Base-by-base conservation (phyloP, 2,888 invertebrate genomes). In the Melipona beecheii region DNA sequence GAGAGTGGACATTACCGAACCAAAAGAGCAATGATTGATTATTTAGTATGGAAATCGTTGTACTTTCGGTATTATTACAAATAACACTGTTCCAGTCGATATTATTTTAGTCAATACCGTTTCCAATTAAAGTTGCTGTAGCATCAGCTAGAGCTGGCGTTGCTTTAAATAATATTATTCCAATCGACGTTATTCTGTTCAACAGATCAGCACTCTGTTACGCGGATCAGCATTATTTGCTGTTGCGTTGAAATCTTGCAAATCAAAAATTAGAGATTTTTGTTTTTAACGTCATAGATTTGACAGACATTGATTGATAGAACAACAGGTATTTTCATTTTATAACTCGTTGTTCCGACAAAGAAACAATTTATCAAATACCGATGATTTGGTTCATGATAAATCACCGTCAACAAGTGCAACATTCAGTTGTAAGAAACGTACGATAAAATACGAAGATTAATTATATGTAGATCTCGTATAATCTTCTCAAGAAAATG, bases 111-210 rank as follows among this genome's bases (percentile, higher is more conserved):
- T 49, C 58, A 24, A 72, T 49, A 60, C 24, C 60, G 43, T 24
- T 6, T 9, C 4, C 24, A 27, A 58, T 58, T 24, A 27, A 43
- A 58, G 15, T 72, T 72, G 43, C 43, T 19, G 2, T 24, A 58
- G 19, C 19, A 72, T 36, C 60, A 43, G 43, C 19, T 4, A 24
- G 27, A 43, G 43, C 13, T 4, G 19, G 49, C 24, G 58, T 60
- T 60, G 43, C 21, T 49, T 56, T 60, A 72, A 27, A 19, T 19
- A 72, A 72, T 60, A 60, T 72, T 72, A 60, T 58, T 60, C 6
- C 43, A 24, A 43, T 36, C 15, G 58, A 49, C 36, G 21, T 72
- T 72, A 49, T 27, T n/a, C 21, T 5, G 4, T 64, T 36, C 21
- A 6, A 64, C 36, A 2, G 0, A 13, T 13, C 64, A 15, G 15